Base-by-base conservation (phyloP, 2,888 invertebrate genomes). In the Metallyticus violacea region DNA sequence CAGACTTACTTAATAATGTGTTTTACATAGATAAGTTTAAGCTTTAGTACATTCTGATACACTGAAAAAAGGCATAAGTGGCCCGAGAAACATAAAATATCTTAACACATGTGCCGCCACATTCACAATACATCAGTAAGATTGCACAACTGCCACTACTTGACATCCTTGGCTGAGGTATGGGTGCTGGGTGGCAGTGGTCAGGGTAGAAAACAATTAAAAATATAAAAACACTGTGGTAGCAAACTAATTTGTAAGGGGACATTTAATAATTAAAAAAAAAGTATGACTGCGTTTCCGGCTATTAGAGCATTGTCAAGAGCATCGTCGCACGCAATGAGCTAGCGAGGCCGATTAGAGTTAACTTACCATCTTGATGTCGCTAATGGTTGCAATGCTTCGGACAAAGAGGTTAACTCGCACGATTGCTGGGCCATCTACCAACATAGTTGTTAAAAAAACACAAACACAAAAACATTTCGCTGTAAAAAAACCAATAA, bases 321-420 rank as follows among this genome's bases (percentile, higher is more conserved):
- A 78, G 22, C 40, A 27, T 82, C 27, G n/a, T 81, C 81, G 81
- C 29, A 29, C 81, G 40, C 40, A 62, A 15, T 62, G 81, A 81
- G 30, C 81, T 81, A 30, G 29, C 81, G 81, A 81, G 29, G 30
- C 25, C 81, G 81, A 30, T n/a, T 25, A 27, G 9, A 29, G 77
- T 30, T 40, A 92, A 97, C 98, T 98, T 97, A 99, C 99, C 98
- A 99, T 99, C 94, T 98, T 98, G 93, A 97, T 98, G 95, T 99
- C 99, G 96, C 98, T 98, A 94, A 99, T 99, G 92, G 98, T 98
- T 92, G 97, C 97, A 92, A 99, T 97, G 96, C 97, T 98, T 95
- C 99, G 95, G 93, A 99, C 97, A 96, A 98, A 98, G 94, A 98
- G 96, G 96, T 99, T 99, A 93, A 99, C 97, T 94, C 96, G 96